Conservation (phyloP, 2,888 invertebrate genomes). For the Eupeodes latifasciatus region DNA sequence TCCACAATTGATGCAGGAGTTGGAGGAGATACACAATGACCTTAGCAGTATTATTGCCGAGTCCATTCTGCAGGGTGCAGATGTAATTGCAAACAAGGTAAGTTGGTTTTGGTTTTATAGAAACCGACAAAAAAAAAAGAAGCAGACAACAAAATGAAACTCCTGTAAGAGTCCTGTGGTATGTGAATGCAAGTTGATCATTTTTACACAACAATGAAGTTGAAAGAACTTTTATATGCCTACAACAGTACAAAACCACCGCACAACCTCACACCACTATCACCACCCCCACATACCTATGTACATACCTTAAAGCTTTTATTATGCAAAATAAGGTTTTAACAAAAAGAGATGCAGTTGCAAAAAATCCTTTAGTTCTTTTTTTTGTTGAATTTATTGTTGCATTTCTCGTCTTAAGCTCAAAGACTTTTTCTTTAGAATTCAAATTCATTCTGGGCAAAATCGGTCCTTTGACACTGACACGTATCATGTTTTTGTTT, state of each 20-base stretch:
- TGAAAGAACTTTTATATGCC: conserved; percentile 11
- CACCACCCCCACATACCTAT: background rate
- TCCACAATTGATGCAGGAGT: conserved; percentile 94
- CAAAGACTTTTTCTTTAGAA: conserved; percentile 9
- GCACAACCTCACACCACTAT: too few relatives aligned
- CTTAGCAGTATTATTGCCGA: conserved; percentile 94
- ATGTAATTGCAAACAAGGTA: conserved; percentile 93
- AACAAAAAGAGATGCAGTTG: background rate
- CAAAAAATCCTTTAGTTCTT: background rate
- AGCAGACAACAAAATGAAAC: background rate
- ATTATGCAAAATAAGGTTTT: background rate
- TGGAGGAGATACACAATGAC: conserved; percentile 96
- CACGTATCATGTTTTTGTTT: background rate
- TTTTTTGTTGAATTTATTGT: background rate
- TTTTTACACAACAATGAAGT: conserved; percentile 29
- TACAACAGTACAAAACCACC: background rate
- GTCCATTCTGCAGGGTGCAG: conserved; percentile 93
- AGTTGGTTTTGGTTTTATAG: conserved; percentile 79
- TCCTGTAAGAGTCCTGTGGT: background rate
- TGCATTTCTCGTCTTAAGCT: background rate
- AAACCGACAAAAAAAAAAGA: background rate
- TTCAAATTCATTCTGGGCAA: background rate
- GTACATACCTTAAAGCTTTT: too few relatives aligned
- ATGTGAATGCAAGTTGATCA: conserved; percentile 14
- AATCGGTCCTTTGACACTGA: conserved; percentile 11